Percentiles rank a stretch among this genome's conserved stretches.
These are phyloP conservation scores for Menura novaehollandiae DNA, from an alignment of 2,113 vertebrate genomes.

Conservation along the genomic window DNA sequence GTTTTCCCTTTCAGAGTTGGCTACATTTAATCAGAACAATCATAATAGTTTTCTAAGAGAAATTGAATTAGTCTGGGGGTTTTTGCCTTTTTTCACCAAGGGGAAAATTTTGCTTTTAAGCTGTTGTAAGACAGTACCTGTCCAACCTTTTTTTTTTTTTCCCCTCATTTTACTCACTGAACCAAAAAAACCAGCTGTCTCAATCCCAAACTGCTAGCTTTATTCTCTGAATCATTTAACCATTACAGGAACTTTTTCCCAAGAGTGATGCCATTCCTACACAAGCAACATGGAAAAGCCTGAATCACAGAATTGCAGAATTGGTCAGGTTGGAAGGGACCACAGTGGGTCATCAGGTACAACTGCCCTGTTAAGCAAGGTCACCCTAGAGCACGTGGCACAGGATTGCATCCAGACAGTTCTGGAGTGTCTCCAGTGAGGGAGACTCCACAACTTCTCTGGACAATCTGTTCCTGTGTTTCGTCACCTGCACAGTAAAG, in stretches of 20 bases:
- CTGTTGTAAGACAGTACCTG: not conserved
- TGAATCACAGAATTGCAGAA: not conserved
- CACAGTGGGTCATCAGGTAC: not conserved
- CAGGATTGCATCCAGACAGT: not conserved
- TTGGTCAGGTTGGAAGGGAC: not conserved
- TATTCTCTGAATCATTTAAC: not conserved
- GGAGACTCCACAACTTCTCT: not conserved
- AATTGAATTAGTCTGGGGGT: accelerated
- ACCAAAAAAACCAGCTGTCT: not conserved
- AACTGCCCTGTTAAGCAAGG: not conserved
- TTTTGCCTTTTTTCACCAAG: not conserved
- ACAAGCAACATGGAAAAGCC: not conserved
- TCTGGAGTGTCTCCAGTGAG: not conserved
- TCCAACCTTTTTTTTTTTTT: not conserved
- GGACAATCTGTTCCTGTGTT: not conserved
- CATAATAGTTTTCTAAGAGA: not conserved
- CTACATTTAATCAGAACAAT: not conserved
- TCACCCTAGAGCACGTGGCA: not conserved
- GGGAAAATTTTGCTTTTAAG: not conserved
- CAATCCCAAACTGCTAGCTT: not conserved
- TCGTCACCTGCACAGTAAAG: not conserved
- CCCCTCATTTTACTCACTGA: not conserved
- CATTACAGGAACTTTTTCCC: not conserved
- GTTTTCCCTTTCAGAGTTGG: not conserved
- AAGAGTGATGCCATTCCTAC: not conserved